phyloP scores from a whole-genome alignment of 2,888 invertebrate species.

The Zygaena filipendulae region DNA sequence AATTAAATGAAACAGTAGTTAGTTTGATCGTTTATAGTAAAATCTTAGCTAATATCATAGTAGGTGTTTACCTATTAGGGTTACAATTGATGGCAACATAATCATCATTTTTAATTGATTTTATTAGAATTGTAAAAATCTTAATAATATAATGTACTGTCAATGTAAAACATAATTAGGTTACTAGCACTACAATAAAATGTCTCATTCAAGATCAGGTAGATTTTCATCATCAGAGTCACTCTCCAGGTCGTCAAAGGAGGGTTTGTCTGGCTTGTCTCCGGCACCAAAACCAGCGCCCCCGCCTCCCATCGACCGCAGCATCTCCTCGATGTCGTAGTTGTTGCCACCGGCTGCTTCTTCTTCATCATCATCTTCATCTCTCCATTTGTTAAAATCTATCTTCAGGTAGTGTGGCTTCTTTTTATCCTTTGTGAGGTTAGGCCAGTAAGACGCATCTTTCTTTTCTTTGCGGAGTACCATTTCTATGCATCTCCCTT shows the following conservation, averaged over 20 bases:
- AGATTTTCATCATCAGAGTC: constrained; percentile 86
- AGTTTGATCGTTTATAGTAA: too few species aligned
- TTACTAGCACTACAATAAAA: constrained; percentile 28
- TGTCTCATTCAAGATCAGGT: constrained; percentile 76
- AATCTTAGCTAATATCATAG: too few species aligned
- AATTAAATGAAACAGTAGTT: too few species aligned
- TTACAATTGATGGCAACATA: too few species aligned
- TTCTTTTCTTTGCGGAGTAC: constrained; percentile 77
- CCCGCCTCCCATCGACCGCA: constrained; percentile 76
- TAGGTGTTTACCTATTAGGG: too few species aligned
- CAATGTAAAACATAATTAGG: constrained; percentile 23
- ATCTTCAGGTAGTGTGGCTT: constrained; percentile 97
- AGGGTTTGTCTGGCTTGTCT: constrained; percentile 71
- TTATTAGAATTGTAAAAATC: constrained; percentile 65
- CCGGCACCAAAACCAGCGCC: constrained; percentile 30
- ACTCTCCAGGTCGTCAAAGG: constrained; percentile 79
- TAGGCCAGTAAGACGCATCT: constrained; percentile 87
- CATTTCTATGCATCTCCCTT: constrained; percentile 81
- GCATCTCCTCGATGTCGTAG: constrained; percentile 76
- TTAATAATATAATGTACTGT: constrained; percentile 56
- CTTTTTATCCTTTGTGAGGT: constrained; percentile 85
- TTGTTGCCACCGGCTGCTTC: constrained; percentile 64
- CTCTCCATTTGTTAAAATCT: constrained; percentile 98
- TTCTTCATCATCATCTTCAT: constrained; percentile 94
- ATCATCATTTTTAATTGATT: constrained; percentile 35